Conservation (phyloP, 1,140 invertebrate genomes). For the Saccostrea cuccullata region DNA sequence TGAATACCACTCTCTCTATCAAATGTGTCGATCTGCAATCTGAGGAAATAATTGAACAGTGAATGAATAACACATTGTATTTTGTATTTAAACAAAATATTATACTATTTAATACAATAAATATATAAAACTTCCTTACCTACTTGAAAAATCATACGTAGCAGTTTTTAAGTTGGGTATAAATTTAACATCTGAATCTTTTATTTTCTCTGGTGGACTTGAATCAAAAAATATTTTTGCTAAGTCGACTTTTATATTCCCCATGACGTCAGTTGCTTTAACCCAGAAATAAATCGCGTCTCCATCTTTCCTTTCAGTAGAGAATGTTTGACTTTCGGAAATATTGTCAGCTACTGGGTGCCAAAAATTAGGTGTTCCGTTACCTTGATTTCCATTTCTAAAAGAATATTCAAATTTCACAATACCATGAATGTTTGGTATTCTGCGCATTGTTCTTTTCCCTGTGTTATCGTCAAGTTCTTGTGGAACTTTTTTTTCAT, state of each 20-base stretch:
- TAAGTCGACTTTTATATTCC: slow-evolving; percentile 38
- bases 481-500: slow-evolving; percentile 19
- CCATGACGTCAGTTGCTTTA: slow-evolving; percentile 42
- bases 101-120: too few species aligned
- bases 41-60: neutral
- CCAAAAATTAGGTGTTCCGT: slow-evolving; percentile 17
- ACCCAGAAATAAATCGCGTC: slow-evolving; percentile 49
- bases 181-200: neutral
- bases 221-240: slow-evolving; percentile 42
- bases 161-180: neutral
- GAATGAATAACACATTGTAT: too few species aligned
- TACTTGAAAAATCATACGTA: neutral
- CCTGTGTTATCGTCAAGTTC: slow-evolving; percentile 42
- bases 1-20: slow-evolving; percentile 47
- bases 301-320: slow-evolving; percentile 36
- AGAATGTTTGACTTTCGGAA: slow-evolving; percentile 28
- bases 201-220: slow-evolving; percentile 1
- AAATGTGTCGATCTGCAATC: slow-evolving; percentile 23
- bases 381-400: slow-evolving; percentile 34
- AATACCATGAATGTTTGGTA: slow-evolving; percentile 51
- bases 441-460: neutral
- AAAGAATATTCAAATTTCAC: slow-evolving; percentile 33
- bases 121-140: neutral
- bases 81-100: too few species aligned
- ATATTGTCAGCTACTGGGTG: neutral